Evolutionary conservation across 2,113 vertebrate species (phyloP), one percentile per base, ranked within the genome.

Genomic region (Opisthocomus hoazin): DNA sequence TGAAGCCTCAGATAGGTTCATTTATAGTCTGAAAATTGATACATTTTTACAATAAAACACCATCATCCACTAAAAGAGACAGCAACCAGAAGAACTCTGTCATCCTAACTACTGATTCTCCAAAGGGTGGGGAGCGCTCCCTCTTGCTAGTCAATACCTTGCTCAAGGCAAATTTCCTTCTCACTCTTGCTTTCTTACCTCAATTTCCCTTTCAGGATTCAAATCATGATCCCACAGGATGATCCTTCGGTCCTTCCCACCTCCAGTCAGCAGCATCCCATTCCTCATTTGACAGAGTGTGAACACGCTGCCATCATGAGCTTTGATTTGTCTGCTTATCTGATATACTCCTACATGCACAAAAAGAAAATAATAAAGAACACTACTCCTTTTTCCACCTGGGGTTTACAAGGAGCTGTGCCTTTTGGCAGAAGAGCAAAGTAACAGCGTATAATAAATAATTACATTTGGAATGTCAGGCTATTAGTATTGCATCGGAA

Each of bases 241-340:
- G 94, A 99, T 98, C 93, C 99, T 99, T 71, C 98, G 96, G 98
- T 99, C 99, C 87, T 99, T 99, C 24, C 99, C 99, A 54, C 99
- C 99, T 97, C 99, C 99, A 13, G 99, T 99, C 91, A 99, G 97
- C 96, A 99, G 97, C 94, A 98, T 98, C 12, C 99, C 99, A 26
- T 98, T 99, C 97, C 99, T 99, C 99, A 99, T 98, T 74, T 99
- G 99, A 95, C 99, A 99, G 93, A 99, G 97, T 12, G 99, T 99
- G 95, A 99, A 99, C 56, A 99, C 99, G n/a, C 99, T 99, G 96
- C 99, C 99, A 63, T 99, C 99, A 0, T 99, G 99, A 93, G 98
- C 99, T 98, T 99, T 99, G 96, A 99, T 99, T 97, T 99, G 99
- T 76, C 97, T 99, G 91, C 95, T 98, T 96, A 99, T 99, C 96